phyloP scores from a whole-genome alignment of 2,113 vertebrate genomes.

The Hylia prasina region DNA sequence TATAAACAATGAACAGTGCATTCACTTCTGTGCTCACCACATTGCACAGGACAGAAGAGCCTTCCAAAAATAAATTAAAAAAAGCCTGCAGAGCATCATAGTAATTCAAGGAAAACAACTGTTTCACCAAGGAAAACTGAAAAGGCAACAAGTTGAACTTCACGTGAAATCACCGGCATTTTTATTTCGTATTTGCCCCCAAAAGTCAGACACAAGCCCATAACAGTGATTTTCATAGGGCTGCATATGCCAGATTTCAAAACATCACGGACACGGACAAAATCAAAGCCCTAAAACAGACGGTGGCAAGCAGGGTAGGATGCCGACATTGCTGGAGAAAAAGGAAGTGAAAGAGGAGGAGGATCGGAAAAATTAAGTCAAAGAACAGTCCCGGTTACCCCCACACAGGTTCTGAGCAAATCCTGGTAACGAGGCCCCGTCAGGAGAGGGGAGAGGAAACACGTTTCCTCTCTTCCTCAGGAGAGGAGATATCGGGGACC shows the following conservation, averaged over 20 bases:
- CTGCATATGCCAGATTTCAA: neutral
- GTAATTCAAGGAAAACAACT: neutral
- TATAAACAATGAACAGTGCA: neutral
- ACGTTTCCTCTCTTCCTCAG: no score
- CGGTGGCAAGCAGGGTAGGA: neutral
- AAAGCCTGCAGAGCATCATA: neutral
- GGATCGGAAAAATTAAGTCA: accelerated
- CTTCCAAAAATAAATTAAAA: neutral
- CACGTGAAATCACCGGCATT: neutral
- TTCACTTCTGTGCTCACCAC: neutral
- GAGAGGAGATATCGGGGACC: no score
- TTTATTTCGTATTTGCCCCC: neutral
- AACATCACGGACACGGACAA: accelerated
- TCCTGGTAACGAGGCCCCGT: neutral
- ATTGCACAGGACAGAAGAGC: accelerated
- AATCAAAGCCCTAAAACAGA: neutral
- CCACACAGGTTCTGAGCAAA: no score
- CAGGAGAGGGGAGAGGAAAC: no score
- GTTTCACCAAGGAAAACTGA: neutral
- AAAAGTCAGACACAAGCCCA: accelerated
- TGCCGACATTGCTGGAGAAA: neutral
- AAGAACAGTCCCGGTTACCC: neutral
- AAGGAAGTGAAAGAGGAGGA: neutral
- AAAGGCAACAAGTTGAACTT: neutral
- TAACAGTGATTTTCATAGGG: neutral